A percentile compares a stretch with the other conserved stretches of the same genome.
phyloP scores from a whole-genome alignment of 2,113 vertebrate species.

The Cynopterus brachyotis region DNA sequence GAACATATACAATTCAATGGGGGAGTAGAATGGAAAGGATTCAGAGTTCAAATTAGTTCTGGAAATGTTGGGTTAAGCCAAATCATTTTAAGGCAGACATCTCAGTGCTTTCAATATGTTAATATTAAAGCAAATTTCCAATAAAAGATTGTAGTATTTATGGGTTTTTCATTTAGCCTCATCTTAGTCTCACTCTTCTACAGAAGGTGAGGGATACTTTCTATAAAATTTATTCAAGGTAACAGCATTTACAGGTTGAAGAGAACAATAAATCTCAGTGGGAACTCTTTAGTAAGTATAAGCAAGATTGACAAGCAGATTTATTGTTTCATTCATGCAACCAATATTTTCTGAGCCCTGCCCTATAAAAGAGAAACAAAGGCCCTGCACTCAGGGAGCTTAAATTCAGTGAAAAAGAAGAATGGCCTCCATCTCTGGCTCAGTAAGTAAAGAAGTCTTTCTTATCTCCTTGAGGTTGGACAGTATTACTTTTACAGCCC shows the following conservation, averaged over 20 bases:
- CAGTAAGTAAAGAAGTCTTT: slow-evolving; percentile 47
- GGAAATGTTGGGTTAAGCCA: slow-evolving; percentile 7
- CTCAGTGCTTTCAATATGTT: neutral
- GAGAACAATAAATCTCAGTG: slow-evolving; percentile 37
- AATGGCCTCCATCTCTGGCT: neutral
- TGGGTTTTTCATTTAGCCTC: neutral
- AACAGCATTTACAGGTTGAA: slow-evolving; percentile 24
- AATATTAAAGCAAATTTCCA: slow-evolving; percentile 33
- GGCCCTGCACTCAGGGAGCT: neutral
- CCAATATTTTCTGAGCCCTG: slow-evolving; percentile 16
- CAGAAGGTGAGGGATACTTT: neutral
- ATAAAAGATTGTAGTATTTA: neutral
- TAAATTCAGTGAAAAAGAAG: slow-evolving; percentile 12
- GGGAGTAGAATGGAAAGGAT: neutral
- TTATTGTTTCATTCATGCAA: slow-evolving; percentile 33
- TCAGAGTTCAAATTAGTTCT: neutral
- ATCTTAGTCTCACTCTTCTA: neutral
- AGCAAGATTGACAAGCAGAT: slow-evolving; percentile 13
- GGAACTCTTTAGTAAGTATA: slow-evolving; percentile 36
- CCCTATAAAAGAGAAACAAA: slow-evolving; percentile 21
- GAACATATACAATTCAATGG: neutral
- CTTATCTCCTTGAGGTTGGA: neutral
- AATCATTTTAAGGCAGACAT: slow-evolving; percentile 3
- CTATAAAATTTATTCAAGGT: slow-evolving; percentile 40
- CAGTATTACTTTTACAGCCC: slow-evolving; percentile 50